These are phyloP conservation scores for Eonycteris spelaea DNA, from an alignment of 2,113 vertebrate genomes.

Conservation along the genomic window DNA sequence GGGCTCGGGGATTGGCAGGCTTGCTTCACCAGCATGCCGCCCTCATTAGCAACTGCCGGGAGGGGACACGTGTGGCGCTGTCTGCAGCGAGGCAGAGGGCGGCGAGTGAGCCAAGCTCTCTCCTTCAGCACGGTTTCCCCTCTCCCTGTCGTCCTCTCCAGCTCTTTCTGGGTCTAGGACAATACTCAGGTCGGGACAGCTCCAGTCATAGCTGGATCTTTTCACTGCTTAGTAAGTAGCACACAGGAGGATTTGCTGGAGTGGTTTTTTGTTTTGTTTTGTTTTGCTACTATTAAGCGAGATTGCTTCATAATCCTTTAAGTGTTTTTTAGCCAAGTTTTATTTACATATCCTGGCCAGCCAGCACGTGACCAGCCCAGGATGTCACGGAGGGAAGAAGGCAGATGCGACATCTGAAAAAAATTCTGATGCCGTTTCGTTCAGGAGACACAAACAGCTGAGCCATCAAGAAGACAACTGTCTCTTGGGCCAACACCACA, in stretches of 20 bases:
- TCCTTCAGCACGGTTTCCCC: neutral
- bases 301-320: constrained; percentile 69
- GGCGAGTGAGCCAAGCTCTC: neutral
- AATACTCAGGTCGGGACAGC: neutral
- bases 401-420: constrained; percentile 22
- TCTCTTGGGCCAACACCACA: neutral
- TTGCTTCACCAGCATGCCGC: constrained; percentile 15
- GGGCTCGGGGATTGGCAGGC: constrained; percentile 9
- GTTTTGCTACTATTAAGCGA: constrained; percentile 64
- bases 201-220: constrained; percentile 49
- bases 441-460: neutral
- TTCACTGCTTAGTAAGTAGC: constrained; percentile 39
- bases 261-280: constrained; percentile 51
- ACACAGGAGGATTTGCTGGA: constrained; percentile 39
- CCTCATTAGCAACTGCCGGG: constrained; percentile 34
- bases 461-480: neutral
- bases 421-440: constrained; percentile 8
- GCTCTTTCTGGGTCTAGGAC: neutral
- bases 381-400: constrained; percentile 49
- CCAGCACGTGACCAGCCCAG: constrained; percentile 54
- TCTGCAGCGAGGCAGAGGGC: neutral
- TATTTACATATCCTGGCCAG: constrained; percentile 56
- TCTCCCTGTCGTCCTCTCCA: neutral
- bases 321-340: constrained; percentile 54
- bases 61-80: accelerated